These are phyloP conservation scores for Venturia canescens DNA, from an alignment of 1,140 invertebrate genomes.

Conservation along the genomic window DNA sequence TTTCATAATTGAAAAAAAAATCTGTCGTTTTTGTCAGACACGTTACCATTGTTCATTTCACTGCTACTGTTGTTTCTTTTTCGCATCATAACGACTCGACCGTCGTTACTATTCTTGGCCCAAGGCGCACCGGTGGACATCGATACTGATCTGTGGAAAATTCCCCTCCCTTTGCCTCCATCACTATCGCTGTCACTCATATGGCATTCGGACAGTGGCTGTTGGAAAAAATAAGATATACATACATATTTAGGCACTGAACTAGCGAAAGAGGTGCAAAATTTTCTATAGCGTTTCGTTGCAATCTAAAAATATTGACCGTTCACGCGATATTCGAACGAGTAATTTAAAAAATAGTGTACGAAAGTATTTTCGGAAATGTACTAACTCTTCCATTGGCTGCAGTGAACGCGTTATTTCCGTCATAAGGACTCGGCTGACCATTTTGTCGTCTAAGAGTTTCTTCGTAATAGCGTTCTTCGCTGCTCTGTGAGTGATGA, in stretches of 20 bases:
- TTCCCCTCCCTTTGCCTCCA: constrained; percentile 77
- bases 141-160: constrained; percentile 83
- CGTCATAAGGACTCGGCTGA: constrained; percentile 65
- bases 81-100: constrained; percentile 80
- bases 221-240: constrained; percentile 48
- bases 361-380: constrained; percentile 35
- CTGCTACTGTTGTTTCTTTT: constrained; percentile 86
- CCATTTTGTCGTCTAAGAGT: constrained; percentile 75
- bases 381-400: constrained; percentile 71
- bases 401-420: constrained; percentile 57
- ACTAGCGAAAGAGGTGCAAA: too few relatives aligned
- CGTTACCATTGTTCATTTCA: constrained; percentile 79
- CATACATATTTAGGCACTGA: not conserved
- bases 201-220: constrained; percentile 80
- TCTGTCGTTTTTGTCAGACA: constrained; percentile 1
- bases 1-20: not conserved
- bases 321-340: too few relatives aligned
- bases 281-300: too few relatives aligned
- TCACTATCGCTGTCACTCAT: constrained; percentile 79
- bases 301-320: too few relatives aligned
- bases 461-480: constrained; percentile 79
- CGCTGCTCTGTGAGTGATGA: constrained; percentile 77
- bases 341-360: constrained; percentile 2
- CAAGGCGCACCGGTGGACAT: constrained; percentile 81
- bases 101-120: constrained; percentile 80